Percentiles rank a stretch among this genome's conserved stretches.
Conservation (phyloP, 1,140 invertebrate genomes). For the Adoxophyes honmai region DNA sequence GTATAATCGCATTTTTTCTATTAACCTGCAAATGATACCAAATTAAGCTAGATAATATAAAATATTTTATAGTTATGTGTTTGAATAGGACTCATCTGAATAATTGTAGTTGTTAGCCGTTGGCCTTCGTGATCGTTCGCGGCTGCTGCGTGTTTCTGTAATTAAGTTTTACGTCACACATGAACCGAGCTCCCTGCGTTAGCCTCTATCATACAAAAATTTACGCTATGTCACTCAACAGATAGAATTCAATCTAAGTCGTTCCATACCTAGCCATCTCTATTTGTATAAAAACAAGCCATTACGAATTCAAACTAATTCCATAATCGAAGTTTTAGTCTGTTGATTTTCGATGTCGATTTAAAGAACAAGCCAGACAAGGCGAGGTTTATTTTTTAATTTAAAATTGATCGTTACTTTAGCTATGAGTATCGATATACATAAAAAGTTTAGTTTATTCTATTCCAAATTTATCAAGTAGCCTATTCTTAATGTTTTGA, state of each 20-base stretch:
- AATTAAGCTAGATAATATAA: constrained; percentile 48
- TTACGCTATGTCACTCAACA: constrained; percentile 52
- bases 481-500: no score
- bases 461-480: no score
- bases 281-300: constrained; percentile 1
- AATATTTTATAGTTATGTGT: constrained; percentile 48
- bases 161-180: constrained; percentile 73
- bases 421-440: no score
- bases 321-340: not conserved
- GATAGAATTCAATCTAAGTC: constrained; percentile 28
- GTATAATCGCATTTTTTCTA: constrained; percentile 52
- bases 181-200: constrained; percentile 59
- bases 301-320: not conserved
- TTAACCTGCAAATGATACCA: constrained; percentile 42
- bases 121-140: constrained; percentile 57
- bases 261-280: constrained; percentile 20
- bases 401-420: no score
- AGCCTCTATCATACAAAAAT: constrained; percentile 63
- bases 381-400: no score
- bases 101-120: constrained; percentile 62
- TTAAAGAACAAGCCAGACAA: no score
- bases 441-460: no score
- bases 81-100: constrained; percentile 54
- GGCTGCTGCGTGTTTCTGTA: constrained; percentile 61
- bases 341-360: no score